Evolutionary conservation across 2,113 vertebrate genomes (phyloP).

Genomic region (Myiozetetes cayanensis): DNA sequence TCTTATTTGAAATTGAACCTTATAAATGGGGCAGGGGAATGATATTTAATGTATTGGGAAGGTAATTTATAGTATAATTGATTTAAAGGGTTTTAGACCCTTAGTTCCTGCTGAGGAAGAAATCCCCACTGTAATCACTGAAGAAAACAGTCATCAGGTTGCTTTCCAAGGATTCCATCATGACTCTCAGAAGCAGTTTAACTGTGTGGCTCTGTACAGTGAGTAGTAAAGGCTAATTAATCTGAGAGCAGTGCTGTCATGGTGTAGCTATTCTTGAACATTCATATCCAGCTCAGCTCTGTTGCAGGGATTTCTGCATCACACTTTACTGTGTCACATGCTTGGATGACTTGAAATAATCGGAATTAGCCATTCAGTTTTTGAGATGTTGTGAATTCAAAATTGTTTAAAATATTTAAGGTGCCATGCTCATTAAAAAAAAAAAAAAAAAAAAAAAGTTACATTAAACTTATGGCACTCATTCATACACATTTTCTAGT

Average conservation of each 20-base stretch:
- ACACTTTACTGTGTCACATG: background rate
- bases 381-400: background rate
- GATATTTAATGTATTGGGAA: slow-evolving; percentile 31
- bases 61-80: slow-evolving; percentile 22
- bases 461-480: background rate
- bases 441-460: background rate
- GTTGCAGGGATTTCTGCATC: background rate
- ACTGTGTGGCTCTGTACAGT: background rate
- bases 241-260: background rate
- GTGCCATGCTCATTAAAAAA: rapidly evolving
- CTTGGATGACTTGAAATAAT: background rate
- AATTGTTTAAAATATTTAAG: background rate
- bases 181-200: slow-evolving; percentile 18
- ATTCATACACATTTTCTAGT: background rate
- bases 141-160: slow-evolving; percentile 26
- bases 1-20: background rate
- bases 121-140: slow-evolving; percentile 44
- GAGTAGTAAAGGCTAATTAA: slow-evolving; percentile 27
- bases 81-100: slow-evolving; percentile 35
- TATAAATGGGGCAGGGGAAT: background rate
- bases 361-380: background rate
- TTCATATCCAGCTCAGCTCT: background rate
- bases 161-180: background rate
- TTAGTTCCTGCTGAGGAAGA: slow-evolving; percentile 22
- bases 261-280: background rate